phyloP scores from a whole-genome alignment of 1,140 invertebrate species.

The Nasonia giraulti region DNA sequence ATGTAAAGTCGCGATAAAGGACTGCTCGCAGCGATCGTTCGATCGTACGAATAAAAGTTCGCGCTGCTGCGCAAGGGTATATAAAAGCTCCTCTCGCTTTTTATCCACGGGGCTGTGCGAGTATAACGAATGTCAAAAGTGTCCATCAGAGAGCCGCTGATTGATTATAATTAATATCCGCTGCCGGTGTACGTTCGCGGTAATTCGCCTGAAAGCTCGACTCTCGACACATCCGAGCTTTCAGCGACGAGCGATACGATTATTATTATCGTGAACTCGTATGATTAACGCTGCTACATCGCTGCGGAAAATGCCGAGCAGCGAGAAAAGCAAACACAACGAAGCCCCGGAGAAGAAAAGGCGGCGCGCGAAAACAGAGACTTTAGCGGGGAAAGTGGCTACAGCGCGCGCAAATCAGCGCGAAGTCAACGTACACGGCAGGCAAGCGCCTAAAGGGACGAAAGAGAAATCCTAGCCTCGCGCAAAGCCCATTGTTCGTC shows the following conservation, averaged over 20 bases:
- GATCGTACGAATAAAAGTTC: neutral
- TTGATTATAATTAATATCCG: neutral
- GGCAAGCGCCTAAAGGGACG: slow-evolving; percentile 1
- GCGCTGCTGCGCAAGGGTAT: too few relatives aligned
- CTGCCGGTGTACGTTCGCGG: too few relatives aligned
- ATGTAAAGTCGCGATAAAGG: neutral
- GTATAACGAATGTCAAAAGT: neutral
- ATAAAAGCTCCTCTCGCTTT: neutral
- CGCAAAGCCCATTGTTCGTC: slow-evolving; percentile 58
- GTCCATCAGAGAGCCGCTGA: neutral
- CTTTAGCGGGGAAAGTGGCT: neutral
- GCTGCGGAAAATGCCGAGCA: neutral
- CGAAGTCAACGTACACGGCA: neutral
- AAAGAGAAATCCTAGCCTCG: neutral
- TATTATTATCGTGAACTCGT: too few relatives aligned
- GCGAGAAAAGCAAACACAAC: neutral
- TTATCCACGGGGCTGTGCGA: neutral
- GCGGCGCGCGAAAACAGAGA: neutral
- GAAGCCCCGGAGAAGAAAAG: neutral
- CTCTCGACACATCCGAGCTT: neutral
- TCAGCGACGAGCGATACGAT: neutral
- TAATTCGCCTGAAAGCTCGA: too few relatives aligned
- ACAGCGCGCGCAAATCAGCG: slow-evolving; percentile 2
- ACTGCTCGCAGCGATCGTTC: neutral
- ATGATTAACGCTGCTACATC: too few relatives aligned